Evolutionary conservation across 2,888 invertebrate genomes (phyloP), one percentile per base, ranked within the genome.

Genomic region (Xestobium rufovillosum): DNA sequence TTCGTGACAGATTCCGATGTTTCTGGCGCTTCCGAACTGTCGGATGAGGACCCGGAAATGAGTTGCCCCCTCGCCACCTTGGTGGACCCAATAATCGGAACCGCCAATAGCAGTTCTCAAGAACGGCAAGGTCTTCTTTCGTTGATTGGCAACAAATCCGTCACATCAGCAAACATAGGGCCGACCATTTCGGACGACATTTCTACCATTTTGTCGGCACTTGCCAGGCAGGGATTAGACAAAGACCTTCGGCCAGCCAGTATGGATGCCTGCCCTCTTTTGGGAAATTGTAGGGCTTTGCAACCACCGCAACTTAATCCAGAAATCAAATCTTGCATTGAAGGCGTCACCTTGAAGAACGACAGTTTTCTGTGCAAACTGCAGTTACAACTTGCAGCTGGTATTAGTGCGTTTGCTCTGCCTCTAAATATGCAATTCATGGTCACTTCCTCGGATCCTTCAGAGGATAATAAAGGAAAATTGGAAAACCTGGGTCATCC

Each of bases 271-370:
- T 33, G 25, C 23, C 33, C 19, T n/a, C 23, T 14, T 2, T 19
- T 33, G 3, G 12, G 14, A 33, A 12, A 12, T 9, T 33, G 33
- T 10, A 3, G 2, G 2, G 33, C 33, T 11, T 13, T 33, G 16
- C n/a, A 23, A 19, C 33, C 23, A 3, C 23, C 33, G 3, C 23
- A 33, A 10, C 8, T 33, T 3, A 33, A 33, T 23, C 10, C 3
- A 8, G 33, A 23, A 23, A 10, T 23, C 3, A 33, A 33, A 23
- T 3, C 33, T 12, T 33, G 33, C 13, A 25, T 33, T 25, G 25
- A 23, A 11, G 12, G 12, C 2, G 19, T 13, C 10, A 23, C 25
- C 9, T 33, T 33, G 16, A 23, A 14, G 9, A 23, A 33, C 12
- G 33, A 33, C 15, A 15, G 10, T 8, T 33, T 33, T 23, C 19